Conservation (phyloP, 2,888 invertebrate genomes). For the Drosophila nr. fundita region DNA sequence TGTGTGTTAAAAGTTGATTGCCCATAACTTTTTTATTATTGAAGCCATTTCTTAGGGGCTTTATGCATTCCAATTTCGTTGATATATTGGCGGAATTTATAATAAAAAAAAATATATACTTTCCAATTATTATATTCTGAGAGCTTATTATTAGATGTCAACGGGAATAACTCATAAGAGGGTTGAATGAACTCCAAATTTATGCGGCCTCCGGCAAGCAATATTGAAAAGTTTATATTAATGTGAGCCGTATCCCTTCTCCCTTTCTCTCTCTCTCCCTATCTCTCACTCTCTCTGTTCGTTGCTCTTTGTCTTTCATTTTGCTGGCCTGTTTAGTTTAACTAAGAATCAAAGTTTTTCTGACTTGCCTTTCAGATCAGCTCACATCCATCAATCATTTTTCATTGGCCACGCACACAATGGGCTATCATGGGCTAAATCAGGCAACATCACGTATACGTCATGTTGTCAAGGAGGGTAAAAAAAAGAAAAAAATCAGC, state of each 20-base stretch:
- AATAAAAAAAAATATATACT: slow-evolving; percentile 1
- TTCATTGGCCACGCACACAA: slow-evolving; percentile 36
- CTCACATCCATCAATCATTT: slow-evolving; percentile 69
- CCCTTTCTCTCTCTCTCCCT: too few species aligned
- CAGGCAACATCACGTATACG: slow-evolving; percentile 63
- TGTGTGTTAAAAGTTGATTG: neutral
- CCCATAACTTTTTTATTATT: slow-evolving; percentile 2
- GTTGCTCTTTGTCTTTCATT: neutral
- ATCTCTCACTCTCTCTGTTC: neutral
- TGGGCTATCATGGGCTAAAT: slow-evolving; percentile 39
- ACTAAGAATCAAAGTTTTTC: slow-evolving; percentile 68
- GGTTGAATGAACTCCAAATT: slow-evolving; percentile 41
- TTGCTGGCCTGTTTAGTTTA: slow-evolving; percentile 28
- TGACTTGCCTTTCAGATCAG: slow-evolving; percentile 52
- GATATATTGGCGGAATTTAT: slow-evolving; percentile 3
- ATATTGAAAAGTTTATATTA: slow-evolving; percentile 25
- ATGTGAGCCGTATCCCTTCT: slow-evolving; percentile 2
- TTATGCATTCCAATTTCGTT: slow-evolving; percentile 2
- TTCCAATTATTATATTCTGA: slow-evolving; percentile 12
- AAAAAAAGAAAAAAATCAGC: slow-evolving; percentile 10
- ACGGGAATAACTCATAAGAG: neutral
- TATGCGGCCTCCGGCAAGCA: slow-evolving; percentile 1
- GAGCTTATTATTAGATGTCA: slow-evolving; percentile 3
- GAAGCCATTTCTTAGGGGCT: neutral
- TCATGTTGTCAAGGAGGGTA: slow-evolving; percentile 45